Conservation (phyloP, 2,888 invertebrate species). For the Scaptomyza reducta region DNA sequence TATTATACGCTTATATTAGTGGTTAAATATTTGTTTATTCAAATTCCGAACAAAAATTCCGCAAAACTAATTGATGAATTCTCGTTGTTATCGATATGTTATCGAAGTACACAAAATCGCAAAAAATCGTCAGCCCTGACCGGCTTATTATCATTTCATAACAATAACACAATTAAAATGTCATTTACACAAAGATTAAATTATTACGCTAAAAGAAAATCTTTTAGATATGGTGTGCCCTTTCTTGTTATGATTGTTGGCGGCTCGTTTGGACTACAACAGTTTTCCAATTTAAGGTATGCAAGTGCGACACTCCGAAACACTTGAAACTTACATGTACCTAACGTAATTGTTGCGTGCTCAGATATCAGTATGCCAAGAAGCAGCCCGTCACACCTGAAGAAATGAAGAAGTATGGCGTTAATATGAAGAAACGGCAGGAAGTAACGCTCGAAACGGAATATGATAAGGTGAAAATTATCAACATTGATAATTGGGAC, state of each 20-base stretch:
- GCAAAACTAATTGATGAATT: slow-evolving; percentile 10
- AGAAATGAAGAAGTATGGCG: slow-evolving; percentile 88
- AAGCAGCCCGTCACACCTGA: slow-evolving; percentile 86
- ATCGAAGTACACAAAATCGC: background rate
- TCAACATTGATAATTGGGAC: slow-evolving; percentile 93
- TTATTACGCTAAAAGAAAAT: slow-evolving; percentile 76
- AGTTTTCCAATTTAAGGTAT: slow-evolving; percentile 91
- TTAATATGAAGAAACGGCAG: slow-evolving; percentile 87
- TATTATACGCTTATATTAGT: background rate
- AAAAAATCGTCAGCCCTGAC: slow-evolving; percentile 25
- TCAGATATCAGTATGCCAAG: slow-evolving; percentile 87
- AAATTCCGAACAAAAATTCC: slow-evolving; percentile 12
- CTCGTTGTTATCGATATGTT: slow-evolving; percentile 15
- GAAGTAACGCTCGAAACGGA: slow-evolving; percentile 90
- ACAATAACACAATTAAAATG: slow-evolving; percentile 66
- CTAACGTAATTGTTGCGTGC: slow-evolving; percentile 13
- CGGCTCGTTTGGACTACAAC: slow-evolving; percentile 90
- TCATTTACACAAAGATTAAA: slow-evolving; percentile 68
- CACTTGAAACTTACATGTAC: slow-evolving; percentile 7
- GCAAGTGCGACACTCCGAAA: background rate
- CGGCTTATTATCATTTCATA: slow-evolving; percentile 59
- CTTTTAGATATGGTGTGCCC: slow-evolving; percentile 88
- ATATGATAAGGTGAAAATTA: slow-evolving; percentile 89
- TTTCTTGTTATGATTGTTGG: slow-evolving; percentile 90
- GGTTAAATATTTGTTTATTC: background rate